A percentile compares a stretch with the other conserved stretches of the same genome.
phyloP scores from a whole-genome alignment of 1,140 invertebrate species.

The Polyergus mexicanus region DNA sequence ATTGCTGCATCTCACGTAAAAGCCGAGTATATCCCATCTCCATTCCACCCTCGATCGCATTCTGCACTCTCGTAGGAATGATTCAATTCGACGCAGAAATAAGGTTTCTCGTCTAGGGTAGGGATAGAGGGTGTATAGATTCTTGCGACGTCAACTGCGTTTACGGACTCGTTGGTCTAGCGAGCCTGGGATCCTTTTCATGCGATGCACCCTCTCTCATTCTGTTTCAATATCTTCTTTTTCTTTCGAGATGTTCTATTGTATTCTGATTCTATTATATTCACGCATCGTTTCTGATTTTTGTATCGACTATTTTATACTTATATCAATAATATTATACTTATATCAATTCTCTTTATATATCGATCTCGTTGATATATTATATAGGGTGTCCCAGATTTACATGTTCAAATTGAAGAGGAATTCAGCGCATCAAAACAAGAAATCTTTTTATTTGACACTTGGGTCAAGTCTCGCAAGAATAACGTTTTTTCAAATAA shows the following conservation, averaged over 20 bases:
- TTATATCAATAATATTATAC: background rate
- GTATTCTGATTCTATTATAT: background rate
- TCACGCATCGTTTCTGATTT: background rate
- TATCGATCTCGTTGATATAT: background rate
- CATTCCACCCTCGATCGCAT: conserved; percentile 36
- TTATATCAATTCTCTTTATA: background rate
- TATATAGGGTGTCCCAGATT: background rate
- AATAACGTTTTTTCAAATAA: no score
- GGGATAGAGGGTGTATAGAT: conserved; percentile 57
- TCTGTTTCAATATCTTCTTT: background rate
- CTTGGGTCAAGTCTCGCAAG: no score
- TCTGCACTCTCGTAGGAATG: conserved; percentile 42
- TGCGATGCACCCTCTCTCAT: conserved; percentile 3
- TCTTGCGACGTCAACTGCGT: conserved; percentile 59
- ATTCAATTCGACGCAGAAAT: conserved; percentile 67
- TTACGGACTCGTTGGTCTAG: conserved; percentile 35
- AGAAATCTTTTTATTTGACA: no score
- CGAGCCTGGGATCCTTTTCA: background rate
- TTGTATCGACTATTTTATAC: background rate
- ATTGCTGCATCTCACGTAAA: conserved; percentile 56
- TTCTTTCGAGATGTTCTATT: background rate
- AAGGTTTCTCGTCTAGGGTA: conserved; percentile 58
- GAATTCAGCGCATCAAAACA: no score
- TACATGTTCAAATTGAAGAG: no score
- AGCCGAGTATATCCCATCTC: conserved; percentile 34